Evolutionary conservation across 2,888 invertebrate species (phyloP).

Genomic region (Tenodera sinensis): DNA sequence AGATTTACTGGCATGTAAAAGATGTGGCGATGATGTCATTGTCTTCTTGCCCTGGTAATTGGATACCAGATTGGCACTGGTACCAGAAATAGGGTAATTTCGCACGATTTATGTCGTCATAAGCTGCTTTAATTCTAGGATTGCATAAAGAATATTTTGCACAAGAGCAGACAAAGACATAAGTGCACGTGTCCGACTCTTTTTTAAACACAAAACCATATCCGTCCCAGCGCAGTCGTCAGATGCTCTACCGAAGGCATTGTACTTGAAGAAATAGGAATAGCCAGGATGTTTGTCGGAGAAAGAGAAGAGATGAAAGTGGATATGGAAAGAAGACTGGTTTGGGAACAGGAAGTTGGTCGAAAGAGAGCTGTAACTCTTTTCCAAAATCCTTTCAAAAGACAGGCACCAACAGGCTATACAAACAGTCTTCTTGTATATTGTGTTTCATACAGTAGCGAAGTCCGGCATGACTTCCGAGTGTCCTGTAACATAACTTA

Average conservation of each 20-base stretch:
- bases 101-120: no score
- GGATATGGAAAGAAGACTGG: not conserved
- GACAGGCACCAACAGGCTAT: not conserved
- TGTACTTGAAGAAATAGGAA: not conserved
- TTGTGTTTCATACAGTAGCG: not conserved
- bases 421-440: not conserved
- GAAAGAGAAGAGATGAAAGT: not conserved
- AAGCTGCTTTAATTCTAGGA: no score
- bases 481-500: not conserved
- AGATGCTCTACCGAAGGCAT: not conserved
- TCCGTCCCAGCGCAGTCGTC: no score
- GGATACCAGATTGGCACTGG: no score
- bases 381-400: not conserved
- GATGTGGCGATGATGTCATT: no score
- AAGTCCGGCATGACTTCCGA: not conserved
- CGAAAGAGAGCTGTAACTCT: not conserved
- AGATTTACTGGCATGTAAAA: no score
- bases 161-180: no score
- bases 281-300: not conserved
- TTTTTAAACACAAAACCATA: no score
- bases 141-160: no score
- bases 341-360: not conserved
- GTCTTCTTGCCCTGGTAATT: no score
- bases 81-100: no score
- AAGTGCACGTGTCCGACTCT: no score